phyloP scores from a whole-genome alignment of 2,113 vertebrate genomes.

The Maccullochella peelii region DNA sequence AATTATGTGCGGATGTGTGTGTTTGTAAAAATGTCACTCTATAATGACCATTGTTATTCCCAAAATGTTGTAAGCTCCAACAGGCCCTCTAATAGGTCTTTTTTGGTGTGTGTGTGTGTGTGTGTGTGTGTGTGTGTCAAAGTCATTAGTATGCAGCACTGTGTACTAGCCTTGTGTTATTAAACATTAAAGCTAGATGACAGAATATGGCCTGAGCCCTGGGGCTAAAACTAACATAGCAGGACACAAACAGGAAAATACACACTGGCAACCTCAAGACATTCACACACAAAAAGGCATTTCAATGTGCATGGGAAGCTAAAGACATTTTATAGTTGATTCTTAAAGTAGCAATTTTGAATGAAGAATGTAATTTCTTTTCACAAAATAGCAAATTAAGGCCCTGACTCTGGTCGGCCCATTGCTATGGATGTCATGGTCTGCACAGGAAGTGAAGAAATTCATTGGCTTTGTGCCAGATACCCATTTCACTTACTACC shows the following conservation, averaged over 20 bases:
- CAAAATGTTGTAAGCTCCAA: conserved; percentile 28
- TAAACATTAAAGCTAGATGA: conserved; percentile 69
- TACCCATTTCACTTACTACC: not conserved
- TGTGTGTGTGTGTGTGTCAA: not conserved
- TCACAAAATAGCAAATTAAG: conserved; percentile 37
- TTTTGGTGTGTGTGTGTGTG: conserved; percentile 7
- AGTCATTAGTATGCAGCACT: conserved; percentile 58
- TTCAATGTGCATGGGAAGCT: conserved; percentile 1
- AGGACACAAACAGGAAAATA: conserved; percentile 30
- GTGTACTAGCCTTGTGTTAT: conserved; percentile 49
- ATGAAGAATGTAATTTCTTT: conserved; percentile 24
- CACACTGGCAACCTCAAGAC: conserved; percentile 32
- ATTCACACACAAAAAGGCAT: conserved; percentile 23
- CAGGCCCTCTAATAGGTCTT: conserved; percentile 16
- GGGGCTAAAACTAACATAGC: conserved; percentile 40
- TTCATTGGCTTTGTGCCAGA: conserved; percentile 15
- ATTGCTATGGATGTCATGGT: conserved; percentile 36
- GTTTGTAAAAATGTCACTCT: conserved; percentile 40
- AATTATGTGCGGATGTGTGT: conserved; percentile 22
- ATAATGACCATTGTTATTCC: conserved; percentile 54
- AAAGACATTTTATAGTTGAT: conserved; percentile 18
- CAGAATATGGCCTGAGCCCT: conserved; percentile 44
- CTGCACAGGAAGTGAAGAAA: conserved; percentile 25
- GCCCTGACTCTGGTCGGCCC: not conserved
- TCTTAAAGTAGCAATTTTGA: conserved; percentile 21